Evolutionary conservation across 2,888 invertebrate genomes (phyloP), one percentile per base, ranked within the genome.

Genomic region (Augiades crinisus): DNA sequence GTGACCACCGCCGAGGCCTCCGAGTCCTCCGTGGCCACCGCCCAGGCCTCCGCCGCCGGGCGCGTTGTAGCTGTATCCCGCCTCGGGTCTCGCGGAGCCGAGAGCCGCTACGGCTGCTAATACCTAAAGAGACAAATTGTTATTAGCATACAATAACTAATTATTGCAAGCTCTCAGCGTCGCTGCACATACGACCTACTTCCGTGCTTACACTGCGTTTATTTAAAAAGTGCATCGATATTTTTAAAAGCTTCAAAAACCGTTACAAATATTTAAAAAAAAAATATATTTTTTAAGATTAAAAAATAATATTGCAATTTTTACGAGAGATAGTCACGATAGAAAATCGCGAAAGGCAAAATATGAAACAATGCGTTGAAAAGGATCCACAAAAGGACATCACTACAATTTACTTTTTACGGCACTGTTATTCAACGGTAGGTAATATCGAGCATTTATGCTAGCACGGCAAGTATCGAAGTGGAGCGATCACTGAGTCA

Each of bases 11-110:
- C 80, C 75, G 56, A 73, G 65, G 53, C 72, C 69, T 30, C 82
- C 72, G 70, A 73, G 51, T 64, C 67, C 45, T 60, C 71, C 57
- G 10, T 62, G 69, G 36, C 59, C 58, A 43, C 67, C 65, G 19
- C 67, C 63, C 19, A 63, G 62, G 57, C 75, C 75, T 54, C 83
- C 82, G 57, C 87, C 86, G 53, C 85, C 82, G 53, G 89, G 88
- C 46, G 89, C 87, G 76, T 77, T 87, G 81, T 90, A 91, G 76
- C 91, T 91, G 78, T 92, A 92, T 66, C 91, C 92, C 70, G 92
- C 92, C 78, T 92, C 92, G 73, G 92, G 92, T 56, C 91, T 84
- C 52, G 91, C 91, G 73, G 91, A 89, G 71, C 90, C 90, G 74
- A 91, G 81, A 53, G 91, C 90, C 80, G 91, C 83, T 60, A 92